These are phyloP conservation scores for Microtus richardsoni DNA, from an alignment of 2,113 vertebrate species.

Conservation along the genomic window DNA sequence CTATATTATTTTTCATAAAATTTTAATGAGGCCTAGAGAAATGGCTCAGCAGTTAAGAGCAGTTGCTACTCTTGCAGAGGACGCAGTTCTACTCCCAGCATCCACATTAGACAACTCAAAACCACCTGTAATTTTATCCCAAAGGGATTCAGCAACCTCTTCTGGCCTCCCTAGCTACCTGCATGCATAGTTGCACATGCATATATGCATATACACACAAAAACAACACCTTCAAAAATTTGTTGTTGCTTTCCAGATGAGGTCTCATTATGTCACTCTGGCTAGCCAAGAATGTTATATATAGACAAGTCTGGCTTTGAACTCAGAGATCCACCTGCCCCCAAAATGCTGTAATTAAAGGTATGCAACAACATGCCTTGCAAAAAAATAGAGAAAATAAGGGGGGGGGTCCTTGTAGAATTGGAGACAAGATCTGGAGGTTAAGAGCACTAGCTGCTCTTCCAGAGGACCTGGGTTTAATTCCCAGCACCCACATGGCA, in stretches of 20 bases:
- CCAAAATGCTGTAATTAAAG: neutral
- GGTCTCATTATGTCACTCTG: neutral
- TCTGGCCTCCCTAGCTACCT: neutral
- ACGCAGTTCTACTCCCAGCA: neutral
- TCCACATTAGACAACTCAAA: neutral
- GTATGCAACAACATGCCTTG: neutral
- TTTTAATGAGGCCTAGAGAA: neutral
- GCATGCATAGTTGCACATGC: neutral
- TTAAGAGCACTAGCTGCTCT: neutral
- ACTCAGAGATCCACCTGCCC: neutral
- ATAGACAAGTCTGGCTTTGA: neutral
- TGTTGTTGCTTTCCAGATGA: neutral
- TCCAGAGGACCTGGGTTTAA: neutral
- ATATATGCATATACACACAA: neutral
- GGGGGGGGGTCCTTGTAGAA: too few relatives aligned
- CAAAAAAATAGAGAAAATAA: too few relatives aligned
- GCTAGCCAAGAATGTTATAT: neutral
- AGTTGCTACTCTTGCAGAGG: neutral
- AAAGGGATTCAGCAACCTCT: neutral
- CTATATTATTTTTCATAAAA: constrained; percentile 34
- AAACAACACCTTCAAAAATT: neutral
- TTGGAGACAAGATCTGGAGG: neutral
- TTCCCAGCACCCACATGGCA: neutral
- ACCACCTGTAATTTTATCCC: neutral
- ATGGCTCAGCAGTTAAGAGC: neutral